Evolutionary conservation across 2,113 vertebrate species (phyloP).

Genomic region (Pachypanchax playfairii): DNA sequence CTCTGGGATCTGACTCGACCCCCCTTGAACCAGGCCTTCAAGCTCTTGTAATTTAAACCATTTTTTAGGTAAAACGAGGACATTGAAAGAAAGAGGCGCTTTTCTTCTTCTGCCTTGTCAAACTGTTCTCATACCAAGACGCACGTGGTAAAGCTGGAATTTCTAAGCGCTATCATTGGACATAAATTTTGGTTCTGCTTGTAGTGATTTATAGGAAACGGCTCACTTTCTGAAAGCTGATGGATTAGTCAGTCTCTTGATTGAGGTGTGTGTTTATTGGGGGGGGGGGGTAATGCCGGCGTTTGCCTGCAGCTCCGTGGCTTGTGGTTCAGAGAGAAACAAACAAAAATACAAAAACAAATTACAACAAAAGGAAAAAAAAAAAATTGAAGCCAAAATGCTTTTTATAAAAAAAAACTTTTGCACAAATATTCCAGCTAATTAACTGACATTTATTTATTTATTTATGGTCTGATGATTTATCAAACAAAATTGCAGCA

Average conservation of each 20-base stretch:
- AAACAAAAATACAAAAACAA: conserved; percentile 15
- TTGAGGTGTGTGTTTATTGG: neutral
- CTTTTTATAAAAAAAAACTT: neutral
- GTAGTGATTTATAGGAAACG: conserved; percentile 67
- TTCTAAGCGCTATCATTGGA: too few relatives aligned
- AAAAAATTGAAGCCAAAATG: neutral
- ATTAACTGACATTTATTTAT: neutral
- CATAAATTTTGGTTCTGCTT: too few relatives aligned
- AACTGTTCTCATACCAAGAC: conserved; percentile 38
- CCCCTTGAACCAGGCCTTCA: neutral
- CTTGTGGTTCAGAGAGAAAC: conserved; percentile 42
- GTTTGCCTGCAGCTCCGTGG: conserved; percentile 2
- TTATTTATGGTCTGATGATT: neutral
- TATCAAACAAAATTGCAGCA: neutral
- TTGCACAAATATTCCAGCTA: neutral
- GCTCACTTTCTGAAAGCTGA: conserved; percentile 31
- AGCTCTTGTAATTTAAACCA: neutral
- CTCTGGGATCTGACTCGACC: conserved; percentile 13
- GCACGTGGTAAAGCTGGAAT: neutral
- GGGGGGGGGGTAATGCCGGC: conserved; percentile 1
- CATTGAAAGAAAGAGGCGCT: conserved; percentile 5
- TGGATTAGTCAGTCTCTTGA: conserved; percentile 38
- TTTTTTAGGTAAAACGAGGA: neutral
- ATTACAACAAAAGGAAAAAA: neutral
- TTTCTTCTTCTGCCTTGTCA: conserved; percentile 40